Evolutionary conservation across 2,797 vertebrate species (phyloP).

Genomic region (Periophthalmus magnuspinnatus): DNA sequence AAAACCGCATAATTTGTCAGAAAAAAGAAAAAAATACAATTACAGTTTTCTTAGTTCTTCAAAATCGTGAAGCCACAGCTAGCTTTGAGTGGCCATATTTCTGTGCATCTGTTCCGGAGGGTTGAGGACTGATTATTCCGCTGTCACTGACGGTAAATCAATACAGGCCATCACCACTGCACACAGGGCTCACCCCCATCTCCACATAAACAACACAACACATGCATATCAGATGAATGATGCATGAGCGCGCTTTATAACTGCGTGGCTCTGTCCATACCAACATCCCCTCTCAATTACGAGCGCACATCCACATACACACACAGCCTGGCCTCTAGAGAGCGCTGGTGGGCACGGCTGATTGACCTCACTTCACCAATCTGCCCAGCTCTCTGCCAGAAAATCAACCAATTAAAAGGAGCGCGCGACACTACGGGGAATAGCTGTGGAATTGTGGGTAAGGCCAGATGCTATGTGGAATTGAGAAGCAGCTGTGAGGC

Average conservation of each 20-base stretch:
- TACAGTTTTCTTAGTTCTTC: neutral
- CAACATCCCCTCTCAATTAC: constrained; percentile 59
- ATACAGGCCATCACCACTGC: constrained; percentile 23
- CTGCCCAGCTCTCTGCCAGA: constrained; percentile 73
- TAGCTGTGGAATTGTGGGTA: constrained; percentile 41
- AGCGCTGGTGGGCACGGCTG: constrained; percentile 69
- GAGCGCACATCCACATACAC: constrained; percentile 20
- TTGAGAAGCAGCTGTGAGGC: constrained; percentile 46
- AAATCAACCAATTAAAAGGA: constrained; percentile 82
- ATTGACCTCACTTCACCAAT: constrained; percentile 77
- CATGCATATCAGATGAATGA: constrained; percentile 51
- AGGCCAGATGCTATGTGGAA: constrained; percentile 56
- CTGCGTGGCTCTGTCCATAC: constrained; percentile 41
- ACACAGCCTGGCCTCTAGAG: constrained; percentile 45
- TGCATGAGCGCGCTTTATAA: constrained; percentile 49
- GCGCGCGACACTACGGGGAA: constrained; percentile 45
- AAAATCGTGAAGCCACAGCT: neutral
- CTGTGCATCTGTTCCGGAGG: constrained; percentile 24
- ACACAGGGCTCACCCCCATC: constrained; percentile 8
- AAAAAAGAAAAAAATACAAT: too few species aligned
- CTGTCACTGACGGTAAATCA: constrained; percentile 53
- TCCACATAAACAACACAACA: constrained; percentile 29
- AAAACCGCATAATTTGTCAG: neutral
- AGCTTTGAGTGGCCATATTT: constrained; percentile 23
- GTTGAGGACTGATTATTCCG: constrained; percentile 38